phyloP scores from a whole-genome alignment of 2,888 invertebrate species.

The Cosmopolites sordidus region DNA sequence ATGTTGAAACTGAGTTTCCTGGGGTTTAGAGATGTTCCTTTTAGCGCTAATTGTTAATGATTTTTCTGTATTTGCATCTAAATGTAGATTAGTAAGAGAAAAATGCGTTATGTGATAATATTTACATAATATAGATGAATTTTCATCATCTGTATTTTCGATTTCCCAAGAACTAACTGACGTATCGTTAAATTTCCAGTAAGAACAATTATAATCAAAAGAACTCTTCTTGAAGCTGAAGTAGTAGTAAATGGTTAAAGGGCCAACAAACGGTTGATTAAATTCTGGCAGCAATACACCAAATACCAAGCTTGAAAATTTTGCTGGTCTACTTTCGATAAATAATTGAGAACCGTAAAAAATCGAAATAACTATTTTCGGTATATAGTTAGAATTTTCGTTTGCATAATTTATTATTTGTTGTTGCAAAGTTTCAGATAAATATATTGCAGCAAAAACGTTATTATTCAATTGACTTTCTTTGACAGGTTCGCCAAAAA shows the following conservation, averaged over 20 bases:
- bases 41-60: background rate
- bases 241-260: slow-evolving; percentile 14
- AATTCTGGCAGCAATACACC: slow-evolving; percentile 26
- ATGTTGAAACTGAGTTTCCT: background rate
- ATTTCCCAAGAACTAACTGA: slow-evolving; percentile 14
- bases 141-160: slow-evolving; percentile 5
- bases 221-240: background rate
- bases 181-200: slow-evolving; percentile 23
- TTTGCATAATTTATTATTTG: slow-evolving; percentile 14
- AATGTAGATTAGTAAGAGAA: background rate
- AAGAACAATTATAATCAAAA: slow-evolving; percentile 26
- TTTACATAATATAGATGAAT: slow-evolving; percentile 10
- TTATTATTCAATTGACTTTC: slow-evolving; percentile 1
- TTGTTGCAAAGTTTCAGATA: slow-evolving; percentile 13
- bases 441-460: slow-evolving; percentile 10
- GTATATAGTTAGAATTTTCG: slow-evolving; percentile 7
- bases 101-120: slow-evolving; percentile 27
- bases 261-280: slow-evolving; percentile 16
- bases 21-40: too few species aligned
- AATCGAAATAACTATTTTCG: slow-evolving; percentile 22
- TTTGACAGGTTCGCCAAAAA: slow-evolving; percentile 1
- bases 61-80: background rate
- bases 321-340: slow-evolving; percentile 7
- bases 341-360: slow-evolving; percentile 27
- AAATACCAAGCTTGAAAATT: slow-evolving; percentile 21